phyloP scores from a whole-genome alignment of 2,113 vertebrate genomes.

The Nannospalax galili region DNA sequence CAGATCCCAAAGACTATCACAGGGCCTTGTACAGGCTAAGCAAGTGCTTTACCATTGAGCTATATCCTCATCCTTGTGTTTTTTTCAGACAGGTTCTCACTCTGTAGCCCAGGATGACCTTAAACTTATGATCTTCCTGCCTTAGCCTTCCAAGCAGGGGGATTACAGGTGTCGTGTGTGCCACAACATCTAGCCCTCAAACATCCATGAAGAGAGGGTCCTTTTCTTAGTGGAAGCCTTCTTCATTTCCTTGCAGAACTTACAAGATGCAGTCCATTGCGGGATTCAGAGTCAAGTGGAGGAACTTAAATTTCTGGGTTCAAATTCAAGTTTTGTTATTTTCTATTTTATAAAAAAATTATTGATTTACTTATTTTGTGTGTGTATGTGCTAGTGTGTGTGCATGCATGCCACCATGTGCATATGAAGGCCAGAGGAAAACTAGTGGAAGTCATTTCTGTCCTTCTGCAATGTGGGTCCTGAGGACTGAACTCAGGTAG shows the following conservation, averaged over 20 bases:
- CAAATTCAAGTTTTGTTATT: background rate
- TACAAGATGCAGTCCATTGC: background rate
- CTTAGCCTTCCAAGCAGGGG: background rate
- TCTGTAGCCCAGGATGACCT: background rate
- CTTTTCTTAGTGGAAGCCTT: background rate
- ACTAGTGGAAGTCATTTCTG: too few relatives aligned
- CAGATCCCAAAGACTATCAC: background rate
- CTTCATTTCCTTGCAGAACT: background rate
- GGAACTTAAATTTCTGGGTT: background rate
- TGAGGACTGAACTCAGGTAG: too few relatives aligned
- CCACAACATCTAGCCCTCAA: background rate
- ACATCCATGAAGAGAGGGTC: background rate
- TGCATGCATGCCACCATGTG: too few relatives aligned
- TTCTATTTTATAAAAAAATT: too few relatives aligned
- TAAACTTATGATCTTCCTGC: background rate
- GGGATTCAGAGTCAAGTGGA: background rate
- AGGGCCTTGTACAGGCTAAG: background rate
- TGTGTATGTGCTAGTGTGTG: too few relatives aligned
- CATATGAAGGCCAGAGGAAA: too few relatives aligned
- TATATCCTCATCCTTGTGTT: background rate
- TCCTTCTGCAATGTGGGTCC: too few relatives aligned
- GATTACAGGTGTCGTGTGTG: background rate
- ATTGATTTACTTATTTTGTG: too few relatives aligned
- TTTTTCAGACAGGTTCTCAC: background rate
- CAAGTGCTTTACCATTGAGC: background rate